phyloP scores from a whole-genome alignment of 2,797 vertebrate genomes.

The Clamator glandarius region DNA sequence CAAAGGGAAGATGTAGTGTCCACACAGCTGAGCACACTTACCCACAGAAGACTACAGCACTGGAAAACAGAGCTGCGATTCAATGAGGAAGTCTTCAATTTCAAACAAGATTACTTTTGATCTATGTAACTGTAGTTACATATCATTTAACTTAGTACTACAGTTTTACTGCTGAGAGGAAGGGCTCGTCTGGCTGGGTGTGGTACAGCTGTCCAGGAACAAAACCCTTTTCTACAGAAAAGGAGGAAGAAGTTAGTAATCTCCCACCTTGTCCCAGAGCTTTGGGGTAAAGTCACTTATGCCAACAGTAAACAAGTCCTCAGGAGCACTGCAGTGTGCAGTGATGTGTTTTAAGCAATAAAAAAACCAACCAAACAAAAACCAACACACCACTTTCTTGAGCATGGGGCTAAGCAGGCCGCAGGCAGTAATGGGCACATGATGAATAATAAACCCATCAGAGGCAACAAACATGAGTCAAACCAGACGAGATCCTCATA shows the following conservation, averaged over 20 bases:
- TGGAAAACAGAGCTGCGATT: neutral
- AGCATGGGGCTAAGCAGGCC: conserved; percentile 9
- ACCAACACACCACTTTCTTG: neutral
- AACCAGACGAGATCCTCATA: conserved; percentile 35
- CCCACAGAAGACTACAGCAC: neutral
- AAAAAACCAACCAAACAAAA: neutral
- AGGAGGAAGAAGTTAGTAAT: neutral
- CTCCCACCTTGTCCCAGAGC: neutral
- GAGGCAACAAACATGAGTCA: conserved; percentile 46
- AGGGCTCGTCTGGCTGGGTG: neutral
- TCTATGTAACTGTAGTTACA: neutral
- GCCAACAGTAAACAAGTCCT: conserved; percentile 38
- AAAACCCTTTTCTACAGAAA: neutral
- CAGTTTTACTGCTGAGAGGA: neutral
- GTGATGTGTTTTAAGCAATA: conserved; percentile 16
- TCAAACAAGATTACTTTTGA: neutral
- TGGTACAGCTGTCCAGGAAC: neutral
- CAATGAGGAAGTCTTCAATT: neutral
- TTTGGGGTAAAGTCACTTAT: neutral
- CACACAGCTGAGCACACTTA: neutral
- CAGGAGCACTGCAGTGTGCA: conserved; percentile 14
- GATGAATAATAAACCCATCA: conserved; percentile 45
- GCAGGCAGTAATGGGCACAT: conserved; percentile 37
- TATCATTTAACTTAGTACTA: neutral
- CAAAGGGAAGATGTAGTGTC: neutral